phyloP scores from a whole-genome alignment of 2,113 vertebrate genomes.

The Bubo bubo region DNA sequence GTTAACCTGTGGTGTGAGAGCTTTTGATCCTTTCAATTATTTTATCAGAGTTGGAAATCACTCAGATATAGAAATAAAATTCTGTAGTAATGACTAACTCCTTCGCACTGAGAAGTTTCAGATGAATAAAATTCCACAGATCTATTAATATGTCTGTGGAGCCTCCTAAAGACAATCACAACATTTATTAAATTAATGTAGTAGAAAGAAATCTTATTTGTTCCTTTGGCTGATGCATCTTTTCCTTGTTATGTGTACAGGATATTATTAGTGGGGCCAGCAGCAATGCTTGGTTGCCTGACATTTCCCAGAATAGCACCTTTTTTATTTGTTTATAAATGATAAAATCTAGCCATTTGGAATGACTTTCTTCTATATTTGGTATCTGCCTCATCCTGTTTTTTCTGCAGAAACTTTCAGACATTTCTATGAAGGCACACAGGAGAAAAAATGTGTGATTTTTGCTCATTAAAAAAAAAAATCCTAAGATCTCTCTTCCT shows the following conservation, averaged over 20 bases:
- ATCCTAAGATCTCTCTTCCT: not conserved
- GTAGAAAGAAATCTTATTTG: not conserved
- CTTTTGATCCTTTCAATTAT: constrained; percentile 77
- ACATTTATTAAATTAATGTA: not conserved
- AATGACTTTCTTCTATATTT: not conserved
- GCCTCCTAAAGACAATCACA: not conserved
- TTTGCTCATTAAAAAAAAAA: not conserved
- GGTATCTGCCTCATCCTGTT: not conserved
- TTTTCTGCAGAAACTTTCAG: not conserved
- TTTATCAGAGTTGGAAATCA: constrained; percentile 76
- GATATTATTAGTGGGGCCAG: not conserved
- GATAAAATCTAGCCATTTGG: not conserved
- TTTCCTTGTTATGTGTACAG: not conserved
- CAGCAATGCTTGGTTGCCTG: not conserved
- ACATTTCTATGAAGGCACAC: not conserved
- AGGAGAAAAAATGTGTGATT: not conserved
- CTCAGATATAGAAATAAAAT: constrained; percentile 54
- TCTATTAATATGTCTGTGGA: not conserved
- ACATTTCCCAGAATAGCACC: not conserved
- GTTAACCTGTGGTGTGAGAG: constrained; percentile 80
- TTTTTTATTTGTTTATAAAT: not conserved
- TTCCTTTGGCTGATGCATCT: not conserved
- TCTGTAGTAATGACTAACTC: not conserved
- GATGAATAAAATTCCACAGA: not conserved
- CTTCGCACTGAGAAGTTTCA: not conserved